phyloP scores from a whole-genome alignment of 2,113 vertebrate genomes.

The Phasianus colchicus region DNA sequence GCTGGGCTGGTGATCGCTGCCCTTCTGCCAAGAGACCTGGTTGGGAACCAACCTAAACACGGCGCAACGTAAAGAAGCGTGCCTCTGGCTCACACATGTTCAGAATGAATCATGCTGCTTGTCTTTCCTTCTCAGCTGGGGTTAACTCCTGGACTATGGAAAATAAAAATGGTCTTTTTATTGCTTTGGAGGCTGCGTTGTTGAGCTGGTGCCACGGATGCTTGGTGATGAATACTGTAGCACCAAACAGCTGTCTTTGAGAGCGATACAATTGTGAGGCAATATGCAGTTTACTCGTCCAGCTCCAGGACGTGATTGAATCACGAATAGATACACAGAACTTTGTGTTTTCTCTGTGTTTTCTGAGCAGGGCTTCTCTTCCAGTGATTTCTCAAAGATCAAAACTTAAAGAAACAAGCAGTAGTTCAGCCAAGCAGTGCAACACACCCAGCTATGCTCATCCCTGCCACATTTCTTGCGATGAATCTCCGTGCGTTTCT shows the following conservation, averaged over 20 bases:
- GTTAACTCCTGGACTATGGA: slow-evolving; percentile 8
- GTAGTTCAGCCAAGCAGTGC: background rate
- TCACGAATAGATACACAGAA: background rate
- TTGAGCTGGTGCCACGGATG: background rate
- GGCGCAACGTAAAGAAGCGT: background rate
- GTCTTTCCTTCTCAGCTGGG: slow-evolving; percentile 45
- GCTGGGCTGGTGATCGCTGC: background rate
- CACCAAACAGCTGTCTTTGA: slow-evolving; percentile 21
- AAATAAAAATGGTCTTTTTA: slow-evolving; percentile 8
- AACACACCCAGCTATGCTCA: background rate
- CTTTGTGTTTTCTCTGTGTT: background rate
- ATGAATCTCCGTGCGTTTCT: background rate
- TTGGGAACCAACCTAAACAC: background rate
- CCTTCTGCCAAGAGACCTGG: background rate
- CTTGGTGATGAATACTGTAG: background rate
- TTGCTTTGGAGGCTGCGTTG: background rate
- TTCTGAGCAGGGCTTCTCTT: background rate
- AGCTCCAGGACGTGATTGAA: background rate
- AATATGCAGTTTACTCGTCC: background rate
- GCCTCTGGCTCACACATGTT: slow-evolving; percentile 45
- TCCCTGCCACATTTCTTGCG: background rate
- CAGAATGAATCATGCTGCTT: slow-evolving; percentile 14
- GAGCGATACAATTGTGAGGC: background rate
- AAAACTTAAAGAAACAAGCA: rapidly evolving
- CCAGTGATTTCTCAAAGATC: background rate